Evolutionary conservation across 2,888 invertebrate species (phyloP), one percentile per base, ranked within the genome.

Genomic region (Hoplodrina ambigua): DNA sequence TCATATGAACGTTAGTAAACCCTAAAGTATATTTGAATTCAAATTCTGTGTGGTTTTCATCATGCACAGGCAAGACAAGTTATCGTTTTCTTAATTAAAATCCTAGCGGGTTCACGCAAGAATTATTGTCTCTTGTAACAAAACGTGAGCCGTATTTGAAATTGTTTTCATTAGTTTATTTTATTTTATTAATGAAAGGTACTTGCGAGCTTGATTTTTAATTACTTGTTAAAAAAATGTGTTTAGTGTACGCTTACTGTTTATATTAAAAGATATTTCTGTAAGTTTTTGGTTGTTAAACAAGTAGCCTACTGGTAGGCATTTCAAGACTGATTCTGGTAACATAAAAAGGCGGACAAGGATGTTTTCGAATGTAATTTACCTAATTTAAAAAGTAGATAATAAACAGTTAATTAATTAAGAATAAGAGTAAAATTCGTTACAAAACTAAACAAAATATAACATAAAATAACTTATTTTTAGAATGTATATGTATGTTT

Each of bases 31-130:
- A 17, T 67, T 55, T 46, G 54, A 46, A 70, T 80, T 66, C 50
- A 57, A 70, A 58, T 63, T 52, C 33, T 46, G 54, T 53, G 63
- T 41, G 54, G 57, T 65, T 82, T 79, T 72, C 82, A 81, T 75
- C 60, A 70, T 54, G 46, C 53, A 55, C 49, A 57, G 65, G 52
- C 17, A 37, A 55, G 65, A 49, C 15, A 37, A 70, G 46, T 70
- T 59, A 72, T 69, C 54, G 59, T 69, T 59, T 72, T 72, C 59
- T 68, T 80, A 72, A 80, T 80, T 83, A 80, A 78, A 75, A 30
- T 65, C n/a, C 52, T 61, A 30, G 72, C 46, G 54, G 37, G 56
- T 54, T 64, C 53, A 62, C 55, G 65, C 53, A 54, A 66, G 60
- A 82, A 53, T 72, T 67, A 54, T 74, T 56, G 62, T 75, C 62